These are phyloP conservation scores for Diaphora mendica DNA, from an alignment of 2,888 invertebrate species.

Conservation along the genomic window DNA sequence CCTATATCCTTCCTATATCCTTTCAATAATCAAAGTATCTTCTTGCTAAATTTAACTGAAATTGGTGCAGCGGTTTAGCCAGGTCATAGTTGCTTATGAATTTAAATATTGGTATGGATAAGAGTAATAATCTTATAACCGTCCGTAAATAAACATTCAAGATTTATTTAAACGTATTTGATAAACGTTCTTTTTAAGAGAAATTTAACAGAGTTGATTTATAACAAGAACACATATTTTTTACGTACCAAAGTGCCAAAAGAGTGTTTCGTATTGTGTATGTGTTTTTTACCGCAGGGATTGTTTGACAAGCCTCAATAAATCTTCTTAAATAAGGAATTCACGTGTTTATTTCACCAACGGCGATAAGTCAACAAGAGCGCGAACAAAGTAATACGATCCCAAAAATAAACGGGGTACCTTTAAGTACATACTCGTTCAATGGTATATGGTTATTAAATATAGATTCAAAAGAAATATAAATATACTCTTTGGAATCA, in stretches of 20 bases:
- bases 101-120: too few species aligned
- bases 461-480: background rate
- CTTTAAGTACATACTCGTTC: background rate
- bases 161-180: background rate
- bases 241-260: background rate
- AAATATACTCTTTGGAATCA: too few species aligned
- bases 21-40: too few species aligned
- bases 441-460: background rate
- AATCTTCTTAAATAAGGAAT: background rate
- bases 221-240: background rate
- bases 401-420: background rate
- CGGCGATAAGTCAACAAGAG: background rate
- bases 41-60: too few species aligned
- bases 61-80: too few species aligned
- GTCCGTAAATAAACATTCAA: background rate
- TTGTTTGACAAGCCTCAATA: constrained; percentile 2
- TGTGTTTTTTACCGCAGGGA: background rate
- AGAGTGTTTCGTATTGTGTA: background rate
- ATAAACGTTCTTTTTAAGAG: background rate
- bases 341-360: background rate
- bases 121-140: too few species aligned
- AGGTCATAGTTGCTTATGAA: too few species aligned
- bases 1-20: too few species aligned
- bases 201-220: background rate
- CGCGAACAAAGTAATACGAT: background rate